Evolutionary conservation across 2,888 invertebrate genomes (phyloP).

Genomic region (Drosophila mimetica): DNA sequence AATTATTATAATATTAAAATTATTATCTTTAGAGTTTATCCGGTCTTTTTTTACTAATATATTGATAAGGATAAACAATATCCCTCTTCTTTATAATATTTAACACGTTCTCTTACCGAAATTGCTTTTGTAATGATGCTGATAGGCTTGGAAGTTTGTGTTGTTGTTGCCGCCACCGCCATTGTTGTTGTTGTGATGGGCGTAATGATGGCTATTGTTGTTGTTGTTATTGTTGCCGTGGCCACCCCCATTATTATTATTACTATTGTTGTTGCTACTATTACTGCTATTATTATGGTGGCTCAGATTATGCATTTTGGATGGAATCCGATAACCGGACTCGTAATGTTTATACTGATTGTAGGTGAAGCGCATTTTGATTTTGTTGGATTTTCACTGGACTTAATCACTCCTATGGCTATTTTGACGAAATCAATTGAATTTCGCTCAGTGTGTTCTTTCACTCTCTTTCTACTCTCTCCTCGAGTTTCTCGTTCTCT

Average conservation of each 20-base stretch:
- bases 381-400: constrained; percentile 6
- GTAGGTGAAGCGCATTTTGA: constrained; percentile 84
- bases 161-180: constrained; percentile 43
- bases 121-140: constrained; percentile 82
- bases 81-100: too few relatives aligned
- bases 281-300: constrained; percentile 49
- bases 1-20: too few relatives aligned
- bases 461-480: constrained; percentile 35
- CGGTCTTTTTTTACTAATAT: too few relatives aligned
- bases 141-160: constrained; percentile 62
- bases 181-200: constrained; percentile 30
- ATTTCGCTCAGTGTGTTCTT: constrained; percentile 22
- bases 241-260: constrained; percentile 39
- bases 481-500: constrained; percentile 34
- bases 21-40: too few relatives aligned
- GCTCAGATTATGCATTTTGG: constrained; percentile 81
- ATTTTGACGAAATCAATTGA: constrained; percentile 24
- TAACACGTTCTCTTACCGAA: constrained; percentile 81
- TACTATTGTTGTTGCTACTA: constrained; percentile 42
- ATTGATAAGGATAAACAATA: too few relatives aligned
- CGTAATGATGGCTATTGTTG: constrained; percentile 33
- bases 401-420: constrained; percentile 11
- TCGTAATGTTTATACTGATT: constrained; percentile 84
- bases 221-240: constrained; percentile 35
- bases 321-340: constrained; percentile 83